These are phyloP conservation scores for Lordiphosa mommai DNA, from an alignment of 1,140 invertebrate species.

Conservation along the genomic window DNA sequence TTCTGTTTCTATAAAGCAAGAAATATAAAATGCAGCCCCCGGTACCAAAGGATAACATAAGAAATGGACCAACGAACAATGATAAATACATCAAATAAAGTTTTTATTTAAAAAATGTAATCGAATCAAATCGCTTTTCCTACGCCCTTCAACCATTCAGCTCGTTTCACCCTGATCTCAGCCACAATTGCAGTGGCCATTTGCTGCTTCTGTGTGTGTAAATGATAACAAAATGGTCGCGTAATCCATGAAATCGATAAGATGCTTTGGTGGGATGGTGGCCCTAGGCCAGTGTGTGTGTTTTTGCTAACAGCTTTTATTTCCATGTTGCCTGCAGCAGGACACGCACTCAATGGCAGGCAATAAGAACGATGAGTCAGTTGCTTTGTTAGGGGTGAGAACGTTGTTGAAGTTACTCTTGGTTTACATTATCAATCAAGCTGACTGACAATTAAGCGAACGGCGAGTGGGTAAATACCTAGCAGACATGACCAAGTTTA, in stretches of 20 bases:
- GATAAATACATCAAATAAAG: too few species aligned
- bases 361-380: constrained; percentile 45
- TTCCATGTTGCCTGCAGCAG: constrained; percentile 22
- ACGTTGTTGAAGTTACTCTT: constrained; percentile 46
- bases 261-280: constrained; percentile 20
- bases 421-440: constrained; percentile 75
- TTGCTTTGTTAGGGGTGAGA: constrained; percentile 6
- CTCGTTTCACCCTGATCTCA: constrained; percentile 4
- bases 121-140: neutral
- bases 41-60: too few species aligned
- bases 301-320: constrained; percentile 34
- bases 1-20: too few species aligned
- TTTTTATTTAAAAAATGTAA: too few species aligned
- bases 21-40: too few species aligned
- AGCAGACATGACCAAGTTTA: constrained; percentile 36
- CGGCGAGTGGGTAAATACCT: constrained; percentile 45
- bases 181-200: constrained; percentile 22
- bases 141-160: constrained; percentile 4
- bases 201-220: constrained; percentile 36
- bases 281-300: neutral
- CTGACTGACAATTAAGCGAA: constrained; percentile 59
- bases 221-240: constrained; percentile 42
- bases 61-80: too few species aligned
- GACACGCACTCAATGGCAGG: constrained; percentile 44
- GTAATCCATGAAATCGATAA: constrained; percentile 58